Evolutionary conservation across 2,113 vertebrate genomes (phyloP), one percentile per base, ranked within the genome.

Genomic region (Benitochromis conjunctus): DNA sequence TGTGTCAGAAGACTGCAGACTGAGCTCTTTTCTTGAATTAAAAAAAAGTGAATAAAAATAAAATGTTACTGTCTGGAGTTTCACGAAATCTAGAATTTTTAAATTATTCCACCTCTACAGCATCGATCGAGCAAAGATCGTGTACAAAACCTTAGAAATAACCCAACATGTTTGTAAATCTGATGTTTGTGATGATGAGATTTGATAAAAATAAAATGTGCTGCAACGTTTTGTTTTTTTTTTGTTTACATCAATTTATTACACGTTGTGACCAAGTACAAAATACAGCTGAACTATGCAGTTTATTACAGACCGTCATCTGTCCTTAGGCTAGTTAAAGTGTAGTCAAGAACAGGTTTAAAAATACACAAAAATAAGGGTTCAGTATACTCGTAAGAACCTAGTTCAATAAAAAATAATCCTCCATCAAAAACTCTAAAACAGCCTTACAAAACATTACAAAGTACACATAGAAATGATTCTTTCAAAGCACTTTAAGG

Each of bases 241-340:
- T 90, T 90, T 92, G 91, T 93, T 93, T 93, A 94, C 94, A 96
- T 94, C 95, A 92, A 85, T 96, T 97, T 96, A 96, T 96, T 96
- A 94, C 94, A 96, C 94, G 84, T 95, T 94, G 94, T 95, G 91
- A 96, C 95, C 93, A 96, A 94, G 94, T 97, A 97, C 96, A 96
- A 97, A 97, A 97, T 96, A 96, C 95, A 95, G 88, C 90, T 88
- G 81, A 95, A 94, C 94, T 96, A 96, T 94, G 94, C 94, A 92
- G 92, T 95, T 95, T 94, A 92, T 95, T 95, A 94, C 94, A 94
- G 95, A 96, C 93, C 58, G 56, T 91, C 69, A 78, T 92, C 94
- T 91, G 89, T 88, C 88, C 91, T 93, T 71, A 76, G 90, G 89
- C 94, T 94, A 94, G 89, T 91, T 93, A 94, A 94, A 96, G 93